A percentile compares a stretch with the other conserved stretches of the same genome.
Evolutionary conservation across 2,113 vertebrate genomes (phyloP).

Genomic region (Heloderma charlesbogerti): DNA sequence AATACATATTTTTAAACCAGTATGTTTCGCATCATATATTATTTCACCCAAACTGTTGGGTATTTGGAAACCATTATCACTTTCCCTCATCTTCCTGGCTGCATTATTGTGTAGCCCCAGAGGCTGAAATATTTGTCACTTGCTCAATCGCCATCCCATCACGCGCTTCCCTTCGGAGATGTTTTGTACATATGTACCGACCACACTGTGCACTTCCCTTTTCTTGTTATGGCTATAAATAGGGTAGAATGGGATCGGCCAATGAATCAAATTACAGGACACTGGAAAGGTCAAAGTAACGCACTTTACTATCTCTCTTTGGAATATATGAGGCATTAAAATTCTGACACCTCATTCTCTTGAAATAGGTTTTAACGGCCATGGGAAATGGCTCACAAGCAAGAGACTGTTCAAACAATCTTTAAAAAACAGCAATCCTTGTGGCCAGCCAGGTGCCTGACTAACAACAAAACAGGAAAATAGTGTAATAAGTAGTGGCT

Average conservation of each 20-base stretch:
- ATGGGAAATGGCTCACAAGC: neutral
- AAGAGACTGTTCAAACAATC: neutral
- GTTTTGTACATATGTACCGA: neutral
- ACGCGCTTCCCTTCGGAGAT: neutral
- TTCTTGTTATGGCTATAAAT: slow-evolving; percentile 23
- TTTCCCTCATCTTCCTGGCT: neutral
- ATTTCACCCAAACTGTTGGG: neutral
- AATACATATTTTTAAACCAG: neutral
- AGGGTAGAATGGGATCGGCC: neutral
- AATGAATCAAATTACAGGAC: slow-evolving; percentile 16
- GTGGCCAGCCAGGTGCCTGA: neutral
- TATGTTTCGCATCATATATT: neutral
- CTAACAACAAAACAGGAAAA: neutral
- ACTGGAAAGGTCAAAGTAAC: slow-evolving; percentile 11
- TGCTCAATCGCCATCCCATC: neutral
- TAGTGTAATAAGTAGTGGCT: neutral
- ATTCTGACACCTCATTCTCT: slow-evolving; percentile 5
- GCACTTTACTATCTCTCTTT: neutral
- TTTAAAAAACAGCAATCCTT: neutral
- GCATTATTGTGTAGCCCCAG: neutral
- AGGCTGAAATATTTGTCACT: neutral
- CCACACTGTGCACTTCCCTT: neutral
- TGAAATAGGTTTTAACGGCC: slow-evolving; percentile 22
- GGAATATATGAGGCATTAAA: slow-evolving; percentile 8
- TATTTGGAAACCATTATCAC: slow-evolving; percentile 25